These are phyloP conservation scores for Axis porcinus DNA, from an alignment of 2,113 vertebrate genomes.

Conservation along the genomic window DNA sequence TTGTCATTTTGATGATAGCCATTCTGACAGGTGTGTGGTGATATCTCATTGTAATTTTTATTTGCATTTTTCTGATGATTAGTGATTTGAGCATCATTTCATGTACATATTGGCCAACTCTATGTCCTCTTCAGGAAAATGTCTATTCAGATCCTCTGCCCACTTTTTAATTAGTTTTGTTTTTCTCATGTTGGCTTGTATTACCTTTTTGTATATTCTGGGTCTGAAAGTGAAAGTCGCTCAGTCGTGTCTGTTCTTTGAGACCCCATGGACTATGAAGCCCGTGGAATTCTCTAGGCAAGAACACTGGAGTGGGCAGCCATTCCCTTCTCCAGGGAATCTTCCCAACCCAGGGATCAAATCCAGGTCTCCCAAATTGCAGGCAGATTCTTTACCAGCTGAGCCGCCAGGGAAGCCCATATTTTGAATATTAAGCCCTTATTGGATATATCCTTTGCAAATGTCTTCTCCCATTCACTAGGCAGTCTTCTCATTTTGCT, in stretches of 20 bases:
- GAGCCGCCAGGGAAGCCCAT: not conserved
- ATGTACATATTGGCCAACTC: not conserved
- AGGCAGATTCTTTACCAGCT: not conserved
- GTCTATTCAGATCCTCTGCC: not conserved
- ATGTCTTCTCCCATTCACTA: not conserved
- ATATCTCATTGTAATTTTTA: not conserved
- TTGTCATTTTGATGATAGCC: not conserved
- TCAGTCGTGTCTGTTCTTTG: not conserved
- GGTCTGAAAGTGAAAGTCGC: not conserved
- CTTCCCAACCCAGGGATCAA: not conserved
- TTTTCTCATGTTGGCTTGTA: not conserved
- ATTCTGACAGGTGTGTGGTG: not conserved
- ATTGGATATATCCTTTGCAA: not conserved
- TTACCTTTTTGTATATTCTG: not conserved
- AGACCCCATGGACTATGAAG: not conserved
- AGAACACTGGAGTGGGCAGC: not conserved
- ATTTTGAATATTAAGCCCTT: not conserved
- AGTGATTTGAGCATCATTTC: not conserved
- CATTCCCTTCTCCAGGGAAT: not conserved
- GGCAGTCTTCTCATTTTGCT: not conserved
- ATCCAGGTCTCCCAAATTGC: not conserved
- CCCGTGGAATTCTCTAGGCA: not conserved
- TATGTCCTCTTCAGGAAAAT: not conserved
- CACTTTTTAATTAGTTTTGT: not conserved
- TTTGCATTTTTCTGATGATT: not conserved